Percentiles rank a stretch among this genome's conserved stretches.
Conservation (phyloP, 2,797 vertebrate genomes). For the Melanotaenia parkinsoni region DNA sequence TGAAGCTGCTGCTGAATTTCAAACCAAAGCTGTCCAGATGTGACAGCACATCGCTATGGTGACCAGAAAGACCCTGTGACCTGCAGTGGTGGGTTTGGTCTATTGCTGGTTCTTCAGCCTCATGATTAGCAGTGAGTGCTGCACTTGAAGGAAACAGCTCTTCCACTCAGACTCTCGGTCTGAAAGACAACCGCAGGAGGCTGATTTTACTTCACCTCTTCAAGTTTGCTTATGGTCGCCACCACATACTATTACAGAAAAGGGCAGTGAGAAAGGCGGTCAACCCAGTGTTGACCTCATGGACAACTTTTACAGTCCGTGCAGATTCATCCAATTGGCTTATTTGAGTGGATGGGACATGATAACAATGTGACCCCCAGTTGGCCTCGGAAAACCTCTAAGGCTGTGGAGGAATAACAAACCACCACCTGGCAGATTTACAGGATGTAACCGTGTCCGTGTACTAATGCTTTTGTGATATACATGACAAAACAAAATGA, state of each 20-base stretch:
- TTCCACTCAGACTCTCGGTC: constrained; percentile 50
- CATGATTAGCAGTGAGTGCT: constrained; percentile 54
- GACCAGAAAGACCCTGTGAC: constrained; percentile 32
- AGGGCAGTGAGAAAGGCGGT: constrained; percentile 14
- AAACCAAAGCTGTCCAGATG: neutral
- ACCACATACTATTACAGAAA: constrained; percentile 10
- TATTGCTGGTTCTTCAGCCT: constrained; percentile 16
- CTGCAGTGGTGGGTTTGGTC: constrained; percentile 32
- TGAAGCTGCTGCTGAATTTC: neutral
- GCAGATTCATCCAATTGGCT: constrained; percentile 32
- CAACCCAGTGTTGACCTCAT: constrained; percentile 38
- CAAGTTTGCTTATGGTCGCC: neutral
- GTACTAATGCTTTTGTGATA: neutral
- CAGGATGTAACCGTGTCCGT: constrained; percentile 8
- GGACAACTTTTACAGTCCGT: constrained; percentile 22
- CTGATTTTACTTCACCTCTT: constrained; percentile 42
- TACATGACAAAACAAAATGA: neutral
- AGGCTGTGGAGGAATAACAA: neutral
- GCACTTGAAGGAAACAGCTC: constrained; percentile 56
- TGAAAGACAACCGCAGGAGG: constrained; percentile 41
- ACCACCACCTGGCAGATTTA: constrained; percentile 23
- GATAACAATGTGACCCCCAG: constrained; percentile 23
- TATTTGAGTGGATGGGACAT: constrained; percentile 37
- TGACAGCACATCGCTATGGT: constrained; percentile 13
- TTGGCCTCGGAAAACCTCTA: neutral